phyloP scores from a whole-genome alignment of 2,113 vertebrate species.

The Psilopsiagon aymara region DNA sequence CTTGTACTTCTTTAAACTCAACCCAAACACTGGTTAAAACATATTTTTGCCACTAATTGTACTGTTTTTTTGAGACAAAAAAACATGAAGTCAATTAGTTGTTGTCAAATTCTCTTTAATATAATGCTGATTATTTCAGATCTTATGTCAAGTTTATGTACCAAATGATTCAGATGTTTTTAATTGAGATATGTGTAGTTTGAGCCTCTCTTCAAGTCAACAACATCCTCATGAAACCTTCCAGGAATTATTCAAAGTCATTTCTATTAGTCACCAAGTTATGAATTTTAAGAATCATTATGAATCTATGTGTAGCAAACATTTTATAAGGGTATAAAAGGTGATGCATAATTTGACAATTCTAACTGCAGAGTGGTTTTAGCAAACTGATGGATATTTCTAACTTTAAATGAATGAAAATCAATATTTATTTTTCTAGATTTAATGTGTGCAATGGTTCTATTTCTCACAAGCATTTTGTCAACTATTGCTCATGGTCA shows the following conservation, averaged over 20 bases:
- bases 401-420: constrained; percentile 32
- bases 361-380: background rate
- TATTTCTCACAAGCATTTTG: background rate
- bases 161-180: background rate
- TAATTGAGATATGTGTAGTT: background rate
- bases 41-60: background rate
- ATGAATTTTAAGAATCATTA: background rate
- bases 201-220: background rate
- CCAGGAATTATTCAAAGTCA: background rate
- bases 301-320: background rate
- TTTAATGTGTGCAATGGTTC: background rate
- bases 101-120: background rate
- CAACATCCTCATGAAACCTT: background rate
- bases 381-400: background rate
- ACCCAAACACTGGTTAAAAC: background rate
- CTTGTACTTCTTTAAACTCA: background rate
- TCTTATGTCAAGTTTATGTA: background rate
- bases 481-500: background rate
- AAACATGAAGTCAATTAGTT: background rate
- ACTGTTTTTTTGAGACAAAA: background rate
- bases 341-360: background rate
- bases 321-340: background rate
- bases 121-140: background rate
- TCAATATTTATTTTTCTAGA: background rate
- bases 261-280: background rate